Evolutionary conservation across 2,888 invertebrate species (phyloP).

Genomic region (Ryuthela nishihirai): DNA sequence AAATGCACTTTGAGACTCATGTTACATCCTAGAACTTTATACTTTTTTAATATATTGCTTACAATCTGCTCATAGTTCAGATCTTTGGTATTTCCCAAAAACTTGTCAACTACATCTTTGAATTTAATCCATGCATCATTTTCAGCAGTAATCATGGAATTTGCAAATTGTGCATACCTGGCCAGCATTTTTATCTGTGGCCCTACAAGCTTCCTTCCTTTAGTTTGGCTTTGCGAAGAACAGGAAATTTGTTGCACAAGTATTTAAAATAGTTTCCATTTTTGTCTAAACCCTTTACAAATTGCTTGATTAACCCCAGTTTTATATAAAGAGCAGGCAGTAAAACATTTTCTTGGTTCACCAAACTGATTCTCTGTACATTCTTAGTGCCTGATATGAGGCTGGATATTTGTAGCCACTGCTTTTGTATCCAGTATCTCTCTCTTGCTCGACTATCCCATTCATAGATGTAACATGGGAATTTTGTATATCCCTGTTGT

Average conservation of each 20-base stretch:
- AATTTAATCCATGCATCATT: constrained; percentile 8
- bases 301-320: constrained; percentile 44
- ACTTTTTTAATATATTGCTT: constrained; percentile 8
- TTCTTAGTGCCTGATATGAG: constrained; percentile 3
- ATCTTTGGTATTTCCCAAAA: constrained; percentile 2
- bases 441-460: background rate
- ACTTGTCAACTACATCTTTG: background rate
- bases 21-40: constrained; percentile 43
- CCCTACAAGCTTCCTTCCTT: constrained; percentile 17
- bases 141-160: constrained; percentile 19
- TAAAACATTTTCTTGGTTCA: constrained; percentile 24
- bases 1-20: constrained; percentile 15
- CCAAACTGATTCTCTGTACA: constrained; percentile 2
- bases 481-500: no score
- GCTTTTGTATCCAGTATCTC: background rate
- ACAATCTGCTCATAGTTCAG: constrained; percentile 21
- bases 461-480: background rate
- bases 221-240: constrained; percentile 5
- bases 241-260: constrained; percentile 11
- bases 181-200: constrained; percentile 27
- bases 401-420: constrained; percentile 1
- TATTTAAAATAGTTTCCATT: constrained; percentile 37
- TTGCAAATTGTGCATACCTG: constrained; percentile 21
- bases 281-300: constrained; percentile 23
- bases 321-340: constrained; percentile 45